Conservation (phyloP, 2,797 vertebrate species). For the Sebastolobus altivelis region DNA sequence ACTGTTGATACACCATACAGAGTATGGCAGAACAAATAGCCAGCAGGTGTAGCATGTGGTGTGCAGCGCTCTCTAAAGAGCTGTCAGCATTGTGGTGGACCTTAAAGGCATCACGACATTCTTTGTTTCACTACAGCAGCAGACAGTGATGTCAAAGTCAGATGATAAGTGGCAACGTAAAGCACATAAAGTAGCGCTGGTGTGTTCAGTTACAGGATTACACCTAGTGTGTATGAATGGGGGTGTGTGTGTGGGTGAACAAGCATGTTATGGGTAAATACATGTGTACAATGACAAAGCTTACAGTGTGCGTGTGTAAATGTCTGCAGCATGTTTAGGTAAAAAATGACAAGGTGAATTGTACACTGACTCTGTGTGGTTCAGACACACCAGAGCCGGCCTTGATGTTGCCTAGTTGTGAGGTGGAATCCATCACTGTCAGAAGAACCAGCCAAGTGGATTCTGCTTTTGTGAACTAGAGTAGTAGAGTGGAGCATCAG, state of each 20-base stretch:
- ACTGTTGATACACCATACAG: conserved; percentile 7
- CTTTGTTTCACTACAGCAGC: conserved; percentile 36
- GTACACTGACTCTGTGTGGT: conserved; percentile 10
- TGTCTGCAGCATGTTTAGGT: neutral
- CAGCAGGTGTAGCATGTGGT: conserved; percentile 46
- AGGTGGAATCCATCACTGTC: conserved; percentile 36
- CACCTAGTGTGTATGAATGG: neutral
- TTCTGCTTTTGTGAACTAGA: neutral
- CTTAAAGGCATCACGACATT: conserved; percentile 18
- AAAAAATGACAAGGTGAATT: neutral
- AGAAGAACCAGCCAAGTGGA: neutral
- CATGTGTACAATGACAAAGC: neutral
- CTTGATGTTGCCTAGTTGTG: conserved; percentile 19
- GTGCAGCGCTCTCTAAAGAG: neutral
- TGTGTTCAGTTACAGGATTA: conserved; percentile 17
- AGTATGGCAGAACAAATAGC: conserved; percentile 33
- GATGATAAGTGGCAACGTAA: neutral
- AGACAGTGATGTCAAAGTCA: conserved; percentile 19
- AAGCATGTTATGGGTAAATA: conserved; percentile 9
- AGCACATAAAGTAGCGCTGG: neutral
- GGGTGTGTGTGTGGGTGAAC: neutral
- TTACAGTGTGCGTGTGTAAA: neutral
- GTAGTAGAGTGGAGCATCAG: neutral
- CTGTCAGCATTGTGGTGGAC: neutral
- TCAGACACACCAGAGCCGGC: conserved; percentile 7